Conservation (phyloP, 2,113 vertebrate genomes). For the Eublepharis macularius region DNA sequence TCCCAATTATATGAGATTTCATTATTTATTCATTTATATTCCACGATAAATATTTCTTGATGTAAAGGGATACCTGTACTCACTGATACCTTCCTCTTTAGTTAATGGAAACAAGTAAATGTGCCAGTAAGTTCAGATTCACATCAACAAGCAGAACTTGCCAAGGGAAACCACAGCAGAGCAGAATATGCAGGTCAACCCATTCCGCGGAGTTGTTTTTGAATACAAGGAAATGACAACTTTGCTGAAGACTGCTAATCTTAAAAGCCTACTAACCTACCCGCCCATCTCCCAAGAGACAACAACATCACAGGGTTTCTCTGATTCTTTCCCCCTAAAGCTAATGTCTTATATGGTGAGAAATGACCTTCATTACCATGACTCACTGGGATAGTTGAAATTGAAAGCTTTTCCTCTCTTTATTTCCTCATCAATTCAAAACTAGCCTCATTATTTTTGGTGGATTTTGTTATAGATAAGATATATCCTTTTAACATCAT, state of each 20-base stretch:
- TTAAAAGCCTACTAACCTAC: constrained; percentile 1
- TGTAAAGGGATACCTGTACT: constrained; percentile 4
- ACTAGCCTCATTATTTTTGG: constrained; percentile 17
- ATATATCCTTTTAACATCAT: constrained; percentile 2
- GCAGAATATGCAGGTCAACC: constrained; percentile 14
- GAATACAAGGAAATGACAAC: constrained; percentile 22
- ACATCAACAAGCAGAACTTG: constrained; percentile 9
- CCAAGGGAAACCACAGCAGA: constrained; percentile 29
- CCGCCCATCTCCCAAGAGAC: constrained; percentile 16
- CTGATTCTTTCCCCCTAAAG: background rate
- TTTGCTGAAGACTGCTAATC: background rate
- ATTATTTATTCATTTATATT: background rate
- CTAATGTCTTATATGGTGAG: constrained; percentile 34
- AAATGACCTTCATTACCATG: constrained; percentile 55
- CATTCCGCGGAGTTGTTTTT: background rate
- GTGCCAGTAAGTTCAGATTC: background rate
- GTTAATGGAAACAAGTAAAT: background rate
- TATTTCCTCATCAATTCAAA: constrained; percentile 13
- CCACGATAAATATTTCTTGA: constrained; percentile 2
- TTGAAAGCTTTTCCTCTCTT: constrained; percentile 29
- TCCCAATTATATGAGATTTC: constrained; percentile 18
- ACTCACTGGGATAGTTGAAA: constrained; percentile 21
- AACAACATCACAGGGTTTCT: constrained; percentile 24
- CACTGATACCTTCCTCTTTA: constrained; percentile 19
- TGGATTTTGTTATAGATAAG: background rate